Evolutionary conservation across 2,888 invertebrate species (phyloP), one percentile per base, ranked within the genome.

Genomic region (Ptychoptera contaminata): DNA sequence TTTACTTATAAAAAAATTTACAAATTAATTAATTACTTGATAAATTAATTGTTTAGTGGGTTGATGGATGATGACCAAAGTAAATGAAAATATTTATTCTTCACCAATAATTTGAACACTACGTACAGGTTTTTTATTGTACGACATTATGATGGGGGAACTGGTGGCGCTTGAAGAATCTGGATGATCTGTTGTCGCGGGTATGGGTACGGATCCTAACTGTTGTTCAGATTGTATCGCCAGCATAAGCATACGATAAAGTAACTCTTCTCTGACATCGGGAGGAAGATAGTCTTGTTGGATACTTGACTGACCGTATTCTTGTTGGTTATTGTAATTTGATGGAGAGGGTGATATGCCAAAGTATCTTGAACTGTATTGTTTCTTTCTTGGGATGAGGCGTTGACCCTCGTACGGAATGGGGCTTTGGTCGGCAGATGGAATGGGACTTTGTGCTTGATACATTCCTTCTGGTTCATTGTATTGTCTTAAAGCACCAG

Each of bases 61-160:
- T 23, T 23, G n/a, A n/a, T n/a, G 23, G 23, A 23, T 3, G 23
- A 23, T 23, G 3, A 5, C 3, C 7, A 23, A 15, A 37, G 48
- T 41, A 53, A 14, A 5, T 14, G 9, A 15, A 37, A 14, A 43
- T 12, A 16, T 15, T 47, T 51, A 48, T 46, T 76, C 79, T 54
- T 81, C 80, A 1, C 77, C 78, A 30, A 82, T 65, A 52, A 82
- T 79, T 60, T 82, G 79, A 23, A 82, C 76, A 57, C 79, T 82
- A 51, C 82, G 69, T 15, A 80, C 74, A 43, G 77, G 77, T 51
- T 72, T 72, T 51, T 73, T 59, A 16, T 16, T 42, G 12, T 42
- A 42, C 2, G 34, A 34, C 50, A 54, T 52, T 50, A 75, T 67
- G 46, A 72, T 63, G 32, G 61, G 55, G 2, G 71, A 68, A 42